Conservation (phyloP, 2,113 vertebrate genomes). For the Opisthocomus hoazin region DNA sequence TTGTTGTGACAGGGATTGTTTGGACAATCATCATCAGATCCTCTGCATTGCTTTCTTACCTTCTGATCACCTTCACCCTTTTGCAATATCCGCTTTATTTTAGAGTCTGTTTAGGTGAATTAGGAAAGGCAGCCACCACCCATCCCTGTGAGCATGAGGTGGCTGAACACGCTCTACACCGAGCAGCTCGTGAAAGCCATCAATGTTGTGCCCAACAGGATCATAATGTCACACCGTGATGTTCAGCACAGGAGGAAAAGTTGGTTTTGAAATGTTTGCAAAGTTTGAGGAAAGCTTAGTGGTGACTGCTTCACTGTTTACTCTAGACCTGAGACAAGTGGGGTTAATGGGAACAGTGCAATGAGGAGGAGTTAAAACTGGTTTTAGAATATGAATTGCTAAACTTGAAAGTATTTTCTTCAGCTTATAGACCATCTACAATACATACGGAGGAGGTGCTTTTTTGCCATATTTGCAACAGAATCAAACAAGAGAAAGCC, state of each 20-base stretch:
- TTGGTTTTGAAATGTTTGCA: background rate
- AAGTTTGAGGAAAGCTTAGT: background rate
- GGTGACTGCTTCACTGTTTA: background rate
- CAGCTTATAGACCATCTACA: background rate
- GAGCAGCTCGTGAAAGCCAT: background rate
- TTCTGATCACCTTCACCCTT: background rate
- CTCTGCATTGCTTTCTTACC: background rate
- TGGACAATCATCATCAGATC: background rate
- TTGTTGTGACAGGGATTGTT: background rate
- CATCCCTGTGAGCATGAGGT: rapidly evolving
- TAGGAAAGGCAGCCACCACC: background rate
- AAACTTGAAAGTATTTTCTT: background rate
- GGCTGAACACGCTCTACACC: background rate
- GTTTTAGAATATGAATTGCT: background rate
- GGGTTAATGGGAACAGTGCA: background rate
- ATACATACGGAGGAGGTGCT: background rate
- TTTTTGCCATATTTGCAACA: background rate
- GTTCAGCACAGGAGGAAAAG: background rate
- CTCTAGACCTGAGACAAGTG: background rate
- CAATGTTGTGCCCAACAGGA: background rate
- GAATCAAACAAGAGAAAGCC: background rate
- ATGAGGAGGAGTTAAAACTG: background rate
- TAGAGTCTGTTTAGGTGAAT: background rate
- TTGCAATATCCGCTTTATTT: background rate
- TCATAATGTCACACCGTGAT: background rate